A percentile compares a stretch with the other conserved stretches of the same genome.
These are phyloP conservation scores for Leuctra nigra DNA, from an alignment of 2,888 invertebrate species.

Conservation along the genomic window DNA sequence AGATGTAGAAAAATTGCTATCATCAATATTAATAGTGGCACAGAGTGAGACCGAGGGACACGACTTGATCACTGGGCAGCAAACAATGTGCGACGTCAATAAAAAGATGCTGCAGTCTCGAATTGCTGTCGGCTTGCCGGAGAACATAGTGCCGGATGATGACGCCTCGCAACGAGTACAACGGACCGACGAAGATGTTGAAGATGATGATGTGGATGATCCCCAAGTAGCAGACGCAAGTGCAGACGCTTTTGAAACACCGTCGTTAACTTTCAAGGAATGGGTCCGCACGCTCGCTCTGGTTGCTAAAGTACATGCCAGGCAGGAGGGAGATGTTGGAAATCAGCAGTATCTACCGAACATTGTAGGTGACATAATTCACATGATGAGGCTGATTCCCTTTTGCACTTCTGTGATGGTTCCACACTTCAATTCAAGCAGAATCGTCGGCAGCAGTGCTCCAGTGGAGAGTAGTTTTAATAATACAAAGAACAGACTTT, in stretches of 20 bases:
- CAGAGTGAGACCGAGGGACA: constrained; percentile 1
- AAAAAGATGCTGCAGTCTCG: not conserved
- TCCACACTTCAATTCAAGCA: constrained; percentile 19
- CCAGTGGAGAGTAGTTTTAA: constrained; percentile 23
- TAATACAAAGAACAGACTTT: not conserved
- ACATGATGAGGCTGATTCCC: constrained; percentile 23
- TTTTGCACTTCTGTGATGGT: constrained; percentile 25
- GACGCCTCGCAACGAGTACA: not conserved
- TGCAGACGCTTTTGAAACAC: too few species aligned
- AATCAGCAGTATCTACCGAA: constrained; percentile 26
- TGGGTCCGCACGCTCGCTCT: not conserved
- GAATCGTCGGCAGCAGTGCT: constrained; percentile 23
- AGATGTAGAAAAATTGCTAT: not conserved
- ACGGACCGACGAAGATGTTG: not conserved
- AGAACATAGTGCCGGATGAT: too few species aligned
- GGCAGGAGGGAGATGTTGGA: constrained; percentile 19
- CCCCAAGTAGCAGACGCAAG: not conserved
- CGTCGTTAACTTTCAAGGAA: not conserved
- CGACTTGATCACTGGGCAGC: not conserved
- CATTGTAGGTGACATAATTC: constrained; percentile 23
- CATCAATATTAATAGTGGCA: constrained; percentile 1
- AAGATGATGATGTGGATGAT: not conserved
- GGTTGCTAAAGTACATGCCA: not conserved
- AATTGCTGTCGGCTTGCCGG: too few species aligned
- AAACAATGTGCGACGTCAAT: not conserved